These are phyloP conservation scores for Napeogenes inachia DNA, from an alignment of 2,888 invertebrate species.

Conservation along the genomic window DNA sequence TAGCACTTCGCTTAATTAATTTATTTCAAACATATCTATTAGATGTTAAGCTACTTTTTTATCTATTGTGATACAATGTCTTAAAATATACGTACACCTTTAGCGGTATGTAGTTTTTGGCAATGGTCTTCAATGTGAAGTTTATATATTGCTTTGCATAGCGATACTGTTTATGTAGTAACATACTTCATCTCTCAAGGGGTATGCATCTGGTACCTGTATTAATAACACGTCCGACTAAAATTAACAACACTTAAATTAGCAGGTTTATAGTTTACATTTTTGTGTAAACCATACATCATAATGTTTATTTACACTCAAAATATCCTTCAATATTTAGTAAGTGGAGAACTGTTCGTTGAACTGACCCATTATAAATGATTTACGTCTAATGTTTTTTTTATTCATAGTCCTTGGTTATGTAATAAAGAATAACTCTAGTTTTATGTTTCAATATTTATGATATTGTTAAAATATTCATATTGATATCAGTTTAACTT, in stretches of 20 bases:
- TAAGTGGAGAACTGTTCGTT: too few species aligned
- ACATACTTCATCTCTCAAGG: slow-evolving; percentile 35
- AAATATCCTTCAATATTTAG: not conserved
- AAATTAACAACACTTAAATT: slow-evolving; percentile 19
- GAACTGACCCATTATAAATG: too few species aligned
- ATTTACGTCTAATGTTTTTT: too few species aligned
- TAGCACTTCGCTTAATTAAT: slow-evolving; percentile 7
- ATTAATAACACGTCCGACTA: slow-evolving; percentile 15
- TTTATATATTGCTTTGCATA: slow-evolving; percentile 8
- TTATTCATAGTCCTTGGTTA: too few species aligned
- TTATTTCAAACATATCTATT: too few species aligned
- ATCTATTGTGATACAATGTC: too few species aligned
- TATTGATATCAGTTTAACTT: too few species aligned
- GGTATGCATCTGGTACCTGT: slow-evolving; percentile 36
- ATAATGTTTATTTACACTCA: not conserved
- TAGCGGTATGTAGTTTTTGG: not conserved
- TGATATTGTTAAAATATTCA: too few species aligned
- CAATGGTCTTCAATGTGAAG: not conserved
- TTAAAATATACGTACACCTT: too few species aligned
- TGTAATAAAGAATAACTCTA: too few species aligned
- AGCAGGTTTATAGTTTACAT: not conserved
- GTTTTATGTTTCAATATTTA: too few species aligned
- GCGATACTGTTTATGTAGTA: slow-evolving; percentile 28
- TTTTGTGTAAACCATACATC: not conserved
- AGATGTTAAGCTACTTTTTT: too few species aligned